Conservation (phyloP, 2,797 vertebrate genomes). For the Phaenicophaeus curvirostris region DNA sequence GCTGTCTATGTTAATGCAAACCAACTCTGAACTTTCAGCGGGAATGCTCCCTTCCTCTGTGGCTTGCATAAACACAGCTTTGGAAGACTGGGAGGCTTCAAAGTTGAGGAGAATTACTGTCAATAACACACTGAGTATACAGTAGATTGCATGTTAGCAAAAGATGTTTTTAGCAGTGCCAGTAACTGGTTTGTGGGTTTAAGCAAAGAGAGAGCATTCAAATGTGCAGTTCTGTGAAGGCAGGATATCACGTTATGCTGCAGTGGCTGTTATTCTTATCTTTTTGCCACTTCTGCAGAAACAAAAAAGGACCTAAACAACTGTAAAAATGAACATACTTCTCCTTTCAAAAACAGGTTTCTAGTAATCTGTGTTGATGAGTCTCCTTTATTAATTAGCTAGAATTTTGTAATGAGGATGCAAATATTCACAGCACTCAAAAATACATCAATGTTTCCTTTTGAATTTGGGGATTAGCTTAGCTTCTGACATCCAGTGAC, state of each 20-base stretch:
- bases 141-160: constrained; percentile 24
- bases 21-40: neutral
- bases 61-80: neutral
- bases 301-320: neutral
- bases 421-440: neutral
- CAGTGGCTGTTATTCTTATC: neutral
- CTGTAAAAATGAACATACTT: neutral
- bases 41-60: neutral
- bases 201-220: neutral
- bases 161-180: neutral
- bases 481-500: neutral
- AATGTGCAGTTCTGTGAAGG: neutral
- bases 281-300: neutral
- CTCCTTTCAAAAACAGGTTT: neutral
- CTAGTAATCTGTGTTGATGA: neutral
- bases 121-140: neutral
- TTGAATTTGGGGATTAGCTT: neutral
- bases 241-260: neutral
- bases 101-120: neutral
- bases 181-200: neutral
- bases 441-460: neutral
- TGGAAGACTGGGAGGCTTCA: neutral
- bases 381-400: neutral
- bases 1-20: neutral
- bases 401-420: neutral